A percentile compares a stretch with the other conserved stretches of the same genome.
phyloP scores from a whole-genome alignment of 2,113 vertebrate species.

The Xiphorhynchus elegans region DNA sequence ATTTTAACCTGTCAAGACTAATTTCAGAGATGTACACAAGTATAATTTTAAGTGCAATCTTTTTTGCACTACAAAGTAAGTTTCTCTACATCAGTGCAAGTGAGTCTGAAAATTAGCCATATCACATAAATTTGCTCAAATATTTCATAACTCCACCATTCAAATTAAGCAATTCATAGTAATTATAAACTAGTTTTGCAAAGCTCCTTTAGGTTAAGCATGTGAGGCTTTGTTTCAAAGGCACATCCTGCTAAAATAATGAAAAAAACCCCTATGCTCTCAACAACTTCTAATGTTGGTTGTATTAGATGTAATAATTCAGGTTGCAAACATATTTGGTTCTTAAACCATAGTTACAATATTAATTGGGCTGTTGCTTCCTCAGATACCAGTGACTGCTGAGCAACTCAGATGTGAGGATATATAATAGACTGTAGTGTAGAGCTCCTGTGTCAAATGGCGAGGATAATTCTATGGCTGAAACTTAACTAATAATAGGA shows the following conservation, averaged over 20 bases:
- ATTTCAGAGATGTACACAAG: neutral
- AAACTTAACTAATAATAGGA: neutral
- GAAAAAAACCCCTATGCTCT: fast-evolving
- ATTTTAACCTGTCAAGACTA: neutral
- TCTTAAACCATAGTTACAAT: neutral
- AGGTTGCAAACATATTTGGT: neutral
- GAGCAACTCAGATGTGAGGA: neutral
- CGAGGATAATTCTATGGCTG: neutral
- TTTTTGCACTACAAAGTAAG: neutral
- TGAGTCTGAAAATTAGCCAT: neutral
- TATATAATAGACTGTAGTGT: no score
- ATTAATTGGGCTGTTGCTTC: neutral
- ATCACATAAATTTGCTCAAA: neutral
- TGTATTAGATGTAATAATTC: neutral
- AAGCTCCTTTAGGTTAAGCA: neutral
- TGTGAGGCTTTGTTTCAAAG: neutral
- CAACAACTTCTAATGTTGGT: neutral
- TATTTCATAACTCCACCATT: neutral
- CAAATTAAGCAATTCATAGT: neutral
- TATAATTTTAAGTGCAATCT: neutral
- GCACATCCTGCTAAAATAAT: neutral
- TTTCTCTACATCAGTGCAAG: neutral
- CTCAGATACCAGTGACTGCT: neutral
- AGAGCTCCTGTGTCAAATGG: neutral
- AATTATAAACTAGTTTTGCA: neutral